phyloP scores from a whole-genome alignment of 2,888 invertebrate species.

The Ornithoptera priamus region DNA sequence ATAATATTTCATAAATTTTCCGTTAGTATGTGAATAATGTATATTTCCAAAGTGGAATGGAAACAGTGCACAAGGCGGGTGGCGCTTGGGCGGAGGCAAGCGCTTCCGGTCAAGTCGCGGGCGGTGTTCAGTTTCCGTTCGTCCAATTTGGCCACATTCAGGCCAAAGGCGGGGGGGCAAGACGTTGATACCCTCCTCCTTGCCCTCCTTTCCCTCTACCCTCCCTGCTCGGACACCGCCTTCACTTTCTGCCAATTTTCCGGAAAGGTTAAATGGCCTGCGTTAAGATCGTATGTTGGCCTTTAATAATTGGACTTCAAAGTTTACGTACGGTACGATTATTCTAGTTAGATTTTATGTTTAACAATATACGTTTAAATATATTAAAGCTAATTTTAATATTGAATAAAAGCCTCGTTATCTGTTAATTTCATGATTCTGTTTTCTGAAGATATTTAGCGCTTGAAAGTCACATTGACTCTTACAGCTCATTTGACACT shows the following conservation, averaged over 20 bases:
- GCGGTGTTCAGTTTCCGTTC: conserved; percentile 71
- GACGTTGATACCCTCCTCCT: conserved; percentile 58
- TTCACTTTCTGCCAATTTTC: conserved; percentile 20
- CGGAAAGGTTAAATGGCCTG: conserved; percentile 22
- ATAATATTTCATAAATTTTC: too few species aligned
- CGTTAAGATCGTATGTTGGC: conserved; percentile 17
- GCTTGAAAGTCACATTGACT: too few species aligned
- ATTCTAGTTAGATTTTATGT: too few species aligned
- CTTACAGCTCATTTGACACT: too few species aligned
- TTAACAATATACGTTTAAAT: too few species aligned
- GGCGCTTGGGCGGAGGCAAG: conserved; percentile 57
- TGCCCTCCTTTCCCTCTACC: conserved; percentile 5
- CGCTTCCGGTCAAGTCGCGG: conserved; percentile 79
- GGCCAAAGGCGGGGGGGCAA: conserved; percentile 40
- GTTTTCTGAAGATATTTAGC: too few species aligned
- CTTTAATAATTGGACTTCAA: conserved; percentile 15
- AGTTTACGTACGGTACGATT: too few species aligned
- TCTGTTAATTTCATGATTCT: too few species aligned
- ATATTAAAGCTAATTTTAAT: too few species aligned
- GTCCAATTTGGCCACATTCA: conserved; percentile 79
- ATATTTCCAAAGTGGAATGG: conserved; percentile 41
- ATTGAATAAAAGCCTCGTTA: too few species aligned
- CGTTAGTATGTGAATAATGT: too few species aligned
- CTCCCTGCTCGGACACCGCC: conserved; percentile 15
- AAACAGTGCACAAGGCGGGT: conserved; percentile 54